These are phyloP conservation scores for Ctena decussata DNA, from an alignment of 2,888 invertebrate species.

Conservation along the genomic window DNA sequence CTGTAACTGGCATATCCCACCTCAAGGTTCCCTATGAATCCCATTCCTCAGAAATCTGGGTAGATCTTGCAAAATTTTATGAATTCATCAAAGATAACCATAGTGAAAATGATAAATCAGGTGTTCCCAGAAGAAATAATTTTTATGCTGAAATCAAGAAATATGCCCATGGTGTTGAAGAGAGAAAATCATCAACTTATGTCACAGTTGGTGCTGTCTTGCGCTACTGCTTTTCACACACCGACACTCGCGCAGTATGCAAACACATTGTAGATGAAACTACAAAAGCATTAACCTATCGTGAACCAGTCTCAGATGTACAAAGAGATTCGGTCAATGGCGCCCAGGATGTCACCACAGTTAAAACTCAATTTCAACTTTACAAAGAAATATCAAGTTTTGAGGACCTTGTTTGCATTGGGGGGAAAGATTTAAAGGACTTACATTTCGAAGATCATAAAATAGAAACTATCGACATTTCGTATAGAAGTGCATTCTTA, in stretches of 20 bases:
- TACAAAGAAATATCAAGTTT: neutral
- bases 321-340: neutral
- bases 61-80: neutral
- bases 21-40: neutral
- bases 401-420: neutral
- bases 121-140: neutral
- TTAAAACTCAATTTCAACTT: neutral
- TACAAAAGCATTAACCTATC: neutral
- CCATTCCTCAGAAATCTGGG: conserved; percentile 3
- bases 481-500: neutral
- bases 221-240: neutral
- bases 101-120: neutral
- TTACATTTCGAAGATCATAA: neutral
- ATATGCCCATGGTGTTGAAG: neutral
- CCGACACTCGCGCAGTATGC: neutral
- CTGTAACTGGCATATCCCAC: neutral
- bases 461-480: neutral
- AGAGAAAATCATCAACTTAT: neutral
- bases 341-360: neutral
- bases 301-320: neutral
- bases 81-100: neutral
- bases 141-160: neutral
- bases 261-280: neutral
- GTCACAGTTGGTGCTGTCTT: neutral
- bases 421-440: neutral